A percentile compares a stretch with the other conserved stretches of the same genome.
phyloP scores from a whole-genome alignment of 1,140 invertebrate genomes.

The Calliphora vicina region DNA sequence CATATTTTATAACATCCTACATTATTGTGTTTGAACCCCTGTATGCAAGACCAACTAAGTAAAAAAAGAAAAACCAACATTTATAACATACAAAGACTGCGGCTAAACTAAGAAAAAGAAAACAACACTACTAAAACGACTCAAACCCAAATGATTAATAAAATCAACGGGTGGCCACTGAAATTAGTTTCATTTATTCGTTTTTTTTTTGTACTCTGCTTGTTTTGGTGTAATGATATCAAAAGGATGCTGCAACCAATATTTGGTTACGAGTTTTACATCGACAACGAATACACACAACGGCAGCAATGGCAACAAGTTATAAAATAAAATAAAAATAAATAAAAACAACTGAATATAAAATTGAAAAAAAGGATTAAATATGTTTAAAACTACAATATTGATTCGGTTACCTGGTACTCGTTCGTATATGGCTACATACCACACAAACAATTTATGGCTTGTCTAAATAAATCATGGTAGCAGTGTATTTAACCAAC shows the following conservation, averaged over 20 bases:
- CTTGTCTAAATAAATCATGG: slow-evolving; percentile 1
- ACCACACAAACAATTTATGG: not conserved
- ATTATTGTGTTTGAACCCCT: not conserved
- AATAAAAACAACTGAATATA: not conserved
- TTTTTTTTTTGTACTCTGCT: not conserved
- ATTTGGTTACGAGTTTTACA: not conserved
- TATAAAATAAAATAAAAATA: not conserved
- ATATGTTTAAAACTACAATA: not conserved
- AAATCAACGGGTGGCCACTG: slow-evolving; percentile 21
- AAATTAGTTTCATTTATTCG: slow-evolving; percentile 10
- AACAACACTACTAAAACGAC: not conserved
- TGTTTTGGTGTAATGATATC: not conserved
- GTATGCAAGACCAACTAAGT: not conserved
- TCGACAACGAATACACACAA: not conserved
- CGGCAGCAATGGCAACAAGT: not conserved
- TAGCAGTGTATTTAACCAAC: not conserved
- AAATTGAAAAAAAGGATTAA: not conserved
- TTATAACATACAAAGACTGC: not conserved
- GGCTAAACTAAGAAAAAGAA: not conserved
- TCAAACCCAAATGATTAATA: slow-evolving; percentile 19
- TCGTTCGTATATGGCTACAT: not conserved
- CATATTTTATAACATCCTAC: slow-evolving; percentile 5
- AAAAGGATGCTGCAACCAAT: slow-evolving; percentile 12
- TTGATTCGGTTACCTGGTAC: not conserved
- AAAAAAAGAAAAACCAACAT: not conserved